phyloP scores from a whole-genome alignment of 2,888 invertebrate species.

The Athalia cordata region DNA sequence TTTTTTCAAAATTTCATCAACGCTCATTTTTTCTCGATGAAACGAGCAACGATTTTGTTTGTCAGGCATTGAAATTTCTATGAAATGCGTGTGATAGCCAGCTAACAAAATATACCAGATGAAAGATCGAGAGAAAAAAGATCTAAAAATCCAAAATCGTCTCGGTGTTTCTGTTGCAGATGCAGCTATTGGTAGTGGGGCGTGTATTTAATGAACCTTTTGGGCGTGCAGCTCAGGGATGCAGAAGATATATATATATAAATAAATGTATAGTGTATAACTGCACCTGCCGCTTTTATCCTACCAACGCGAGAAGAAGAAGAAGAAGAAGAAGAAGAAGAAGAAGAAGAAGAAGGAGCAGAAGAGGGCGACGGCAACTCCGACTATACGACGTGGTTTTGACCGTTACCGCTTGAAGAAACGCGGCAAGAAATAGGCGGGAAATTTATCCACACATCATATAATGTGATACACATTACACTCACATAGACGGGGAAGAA shows the following conservation, averaged over 20 bases:
- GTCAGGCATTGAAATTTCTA: constrained; percentile 42
- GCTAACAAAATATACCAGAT: constrained; percentile 34
- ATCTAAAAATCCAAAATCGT: constrained; percentile 59
- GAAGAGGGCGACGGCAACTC: constrained; percentile 28
- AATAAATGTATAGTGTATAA: too few relatives aligned
- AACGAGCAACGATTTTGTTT: constrained; percentile 16
- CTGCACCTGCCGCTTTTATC: constrained; percentile 70
- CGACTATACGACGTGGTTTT: background rate
- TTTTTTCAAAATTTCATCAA: too few relatives aligned
- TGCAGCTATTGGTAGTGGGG: constrained; percentile 62
- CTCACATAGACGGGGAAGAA: too few relatives aligned
- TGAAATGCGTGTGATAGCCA: too few relatives aligned
- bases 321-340: constrained; percentile 4
- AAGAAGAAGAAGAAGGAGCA: too few relatives aligned
- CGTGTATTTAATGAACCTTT: constrained; percentile 69
- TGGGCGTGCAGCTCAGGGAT: constrained; percentile 56
- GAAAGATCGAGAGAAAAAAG: constrained; percentile 52
- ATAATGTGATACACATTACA: too few relatives aligned
- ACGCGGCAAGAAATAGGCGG: constrained; percentile 53
- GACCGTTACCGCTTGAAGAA: constrained; percentile 56
- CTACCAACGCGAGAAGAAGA: constrained; percentile 51
- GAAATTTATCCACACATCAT: constrained; percentile 48
- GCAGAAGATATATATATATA: constrained; percentile 38
- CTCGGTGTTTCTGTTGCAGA: constrained; percentile 15
- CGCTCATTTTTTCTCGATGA: too few relatives aligned